A percentile compares a stretch with the other conserved stretches of the same genome.
Conservation (phyloP, 2,797 vertebrate species). For the Gadopsis marmoratus region DNA sequence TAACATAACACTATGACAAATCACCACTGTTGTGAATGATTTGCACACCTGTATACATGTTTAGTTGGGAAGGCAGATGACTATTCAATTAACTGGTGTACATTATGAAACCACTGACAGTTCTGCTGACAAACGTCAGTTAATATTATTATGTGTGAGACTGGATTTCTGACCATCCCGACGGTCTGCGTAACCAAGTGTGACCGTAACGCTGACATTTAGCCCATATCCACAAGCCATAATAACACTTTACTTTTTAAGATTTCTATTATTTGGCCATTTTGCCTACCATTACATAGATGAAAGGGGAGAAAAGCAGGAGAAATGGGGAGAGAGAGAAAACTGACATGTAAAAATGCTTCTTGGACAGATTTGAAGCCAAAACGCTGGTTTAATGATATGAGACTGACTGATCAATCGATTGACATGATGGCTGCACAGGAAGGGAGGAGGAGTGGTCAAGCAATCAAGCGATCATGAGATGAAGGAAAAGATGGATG, state of each 20-base stretch:
- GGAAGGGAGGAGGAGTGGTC: neutral
- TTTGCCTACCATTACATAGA: neutral
- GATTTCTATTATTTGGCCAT: neutral
- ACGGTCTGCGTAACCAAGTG: neutral
- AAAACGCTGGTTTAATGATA: neutral
- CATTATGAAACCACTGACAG: neutral
- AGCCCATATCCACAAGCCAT: neutral
- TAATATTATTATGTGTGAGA: neutral
- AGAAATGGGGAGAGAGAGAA: neutral
- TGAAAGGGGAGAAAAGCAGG: neutral
- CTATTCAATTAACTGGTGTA: neutral
- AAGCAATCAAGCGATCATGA: constrained; percentile 15
- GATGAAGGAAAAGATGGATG: constrained; percentile 38
- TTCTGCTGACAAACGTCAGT: neutral
- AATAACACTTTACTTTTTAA: neutral
- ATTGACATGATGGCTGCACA: constrained; percentile 8
- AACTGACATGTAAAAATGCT: neutral
- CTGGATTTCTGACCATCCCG: neutral
- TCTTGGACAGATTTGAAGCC: neutral
- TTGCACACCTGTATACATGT: neutral
- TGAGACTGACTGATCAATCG: neutral
- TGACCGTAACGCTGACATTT: neutral
- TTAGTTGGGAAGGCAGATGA: neutral
- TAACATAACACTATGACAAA: neutral
- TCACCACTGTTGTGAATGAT: neutral